These are phyloP conservation scores for Rhabdomys dilectus DNA, from an alignment of 2,113 vertebrate species.

Conservation along the genomic window DNA sequence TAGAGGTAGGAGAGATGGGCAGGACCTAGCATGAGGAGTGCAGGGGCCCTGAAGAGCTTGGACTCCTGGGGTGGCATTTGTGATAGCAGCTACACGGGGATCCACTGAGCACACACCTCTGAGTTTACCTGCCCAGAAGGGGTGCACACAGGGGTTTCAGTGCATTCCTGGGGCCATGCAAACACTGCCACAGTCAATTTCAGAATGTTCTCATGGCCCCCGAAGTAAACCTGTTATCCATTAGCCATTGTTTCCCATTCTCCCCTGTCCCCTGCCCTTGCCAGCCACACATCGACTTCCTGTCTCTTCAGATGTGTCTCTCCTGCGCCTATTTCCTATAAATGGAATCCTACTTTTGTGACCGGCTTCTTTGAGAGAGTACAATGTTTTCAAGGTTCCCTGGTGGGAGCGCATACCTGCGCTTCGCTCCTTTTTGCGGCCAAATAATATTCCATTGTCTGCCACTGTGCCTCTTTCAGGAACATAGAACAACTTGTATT, in stretches of 20 bases:
- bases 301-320: background rate
- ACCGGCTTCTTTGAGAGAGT: background rate
- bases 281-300: background rate
- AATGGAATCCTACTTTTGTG: background rate
- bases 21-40: too few species aligned
- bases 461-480: background rate
- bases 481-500: background rate
- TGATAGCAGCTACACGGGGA: background rate
- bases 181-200: background rate
- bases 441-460: constrained; percentile 59
- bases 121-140: background rate
- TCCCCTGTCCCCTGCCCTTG: background rate
- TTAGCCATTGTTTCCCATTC: background rate
- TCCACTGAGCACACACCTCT: background rate
- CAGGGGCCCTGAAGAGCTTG: background rate
- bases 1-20: background rate
- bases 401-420: accelerated
- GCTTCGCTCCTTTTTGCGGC: constrained; percentile 46
- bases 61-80: background rate
- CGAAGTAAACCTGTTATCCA: background rate
- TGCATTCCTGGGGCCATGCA: background rate
- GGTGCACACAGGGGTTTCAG: background rate
- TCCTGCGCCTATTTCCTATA: background rate
- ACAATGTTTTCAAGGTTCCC: background rate
- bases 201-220: background rate